phyloP scores from a whole-genome alignment of 2,888 invertebrate genomes.

The Smittia sp. region DNA sequence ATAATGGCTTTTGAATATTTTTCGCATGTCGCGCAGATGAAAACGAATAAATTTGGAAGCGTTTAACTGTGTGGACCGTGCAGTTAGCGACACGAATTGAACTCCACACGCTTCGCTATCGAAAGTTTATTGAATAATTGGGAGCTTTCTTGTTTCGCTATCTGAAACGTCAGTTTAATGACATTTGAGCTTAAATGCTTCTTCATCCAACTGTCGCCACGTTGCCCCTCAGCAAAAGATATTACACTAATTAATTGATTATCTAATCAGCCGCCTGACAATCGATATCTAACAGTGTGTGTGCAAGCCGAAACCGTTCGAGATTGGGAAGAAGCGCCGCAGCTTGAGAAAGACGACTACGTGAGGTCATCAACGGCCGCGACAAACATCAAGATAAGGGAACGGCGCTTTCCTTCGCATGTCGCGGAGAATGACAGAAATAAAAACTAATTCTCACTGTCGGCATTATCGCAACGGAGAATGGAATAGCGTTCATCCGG shows the following conservation, averaged over 20 bases:
- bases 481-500: neutral
- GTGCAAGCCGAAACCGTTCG: neutral
- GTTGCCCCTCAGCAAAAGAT: neutral
- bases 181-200: neutral
- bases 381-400: conserved; percentile 20
- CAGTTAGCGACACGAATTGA: no score
- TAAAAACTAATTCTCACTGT: no score
- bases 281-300: neutral
- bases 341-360: neutral
- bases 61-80: no score
- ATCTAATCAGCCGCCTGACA: conserved; percentile 21
- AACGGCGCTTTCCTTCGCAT: neutral
- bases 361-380: conserved; percentile 21
- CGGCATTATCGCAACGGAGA: neutral
- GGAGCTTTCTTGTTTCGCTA: no score
- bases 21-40: neutral
- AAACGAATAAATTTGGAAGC: neutral
- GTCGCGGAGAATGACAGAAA: no score
- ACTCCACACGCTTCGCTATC: neutral
- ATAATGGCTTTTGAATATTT: conserved; percentile 23
- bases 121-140: no score
- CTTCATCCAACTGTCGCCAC: neutral
- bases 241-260: conserved; percentile 37
- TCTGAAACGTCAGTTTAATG: neutral
- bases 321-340: neutral